A percentile compares a stretch with the other conserved stretches of the same genome.
phyloP scores from a whole-genome alignment of 2,797 vertebrate species.

The Myotis vivesi region DNA sequence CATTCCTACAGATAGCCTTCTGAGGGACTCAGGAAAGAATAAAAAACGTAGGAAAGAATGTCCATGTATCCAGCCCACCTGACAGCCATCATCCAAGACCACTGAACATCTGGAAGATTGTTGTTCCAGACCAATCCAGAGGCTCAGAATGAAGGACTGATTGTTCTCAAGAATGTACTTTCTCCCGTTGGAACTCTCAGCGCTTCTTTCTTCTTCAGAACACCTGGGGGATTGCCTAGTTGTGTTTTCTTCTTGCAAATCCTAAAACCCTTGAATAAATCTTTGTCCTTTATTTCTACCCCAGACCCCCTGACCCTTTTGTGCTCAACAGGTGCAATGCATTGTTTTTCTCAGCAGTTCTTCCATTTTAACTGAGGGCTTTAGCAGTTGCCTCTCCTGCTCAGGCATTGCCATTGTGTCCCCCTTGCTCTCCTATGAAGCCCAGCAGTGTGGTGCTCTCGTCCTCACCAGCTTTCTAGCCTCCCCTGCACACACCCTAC shows the following conservation, averaged over 20 bases:
- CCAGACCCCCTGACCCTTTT: too few species aligned
- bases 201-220: not conserved
- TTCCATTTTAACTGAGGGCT: not conserved
- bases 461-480: not conserved
- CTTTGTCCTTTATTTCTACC: not conserved
- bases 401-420: not conserved
- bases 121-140: not conserved
- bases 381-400: not conserved
- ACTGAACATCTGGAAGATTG: not conserved
- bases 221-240: not conserved
- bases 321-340: not conserved
- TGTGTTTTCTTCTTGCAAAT: not conserved
- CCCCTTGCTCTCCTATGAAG: not conserved
- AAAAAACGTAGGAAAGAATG: not conserved
- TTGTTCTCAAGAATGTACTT: not conserved
- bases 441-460: not conserved
- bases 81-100: not conserved
- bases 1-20: not conserved
- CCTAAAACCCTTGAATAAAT: not conserved
- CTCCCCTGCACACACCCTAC: rapidly evolving
- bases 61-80: not conserved
- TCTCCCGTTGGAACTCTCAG: not conserved
- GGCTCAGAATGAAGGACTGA: not conserved
- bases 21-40: not conserved
- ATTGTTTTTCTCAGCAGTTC: too few species aligned